Evolutionary conservation across 2,113 vertebrate genomes (phyloP).

Genomic region (Stomatorhinus ivindoensis): DNA sequence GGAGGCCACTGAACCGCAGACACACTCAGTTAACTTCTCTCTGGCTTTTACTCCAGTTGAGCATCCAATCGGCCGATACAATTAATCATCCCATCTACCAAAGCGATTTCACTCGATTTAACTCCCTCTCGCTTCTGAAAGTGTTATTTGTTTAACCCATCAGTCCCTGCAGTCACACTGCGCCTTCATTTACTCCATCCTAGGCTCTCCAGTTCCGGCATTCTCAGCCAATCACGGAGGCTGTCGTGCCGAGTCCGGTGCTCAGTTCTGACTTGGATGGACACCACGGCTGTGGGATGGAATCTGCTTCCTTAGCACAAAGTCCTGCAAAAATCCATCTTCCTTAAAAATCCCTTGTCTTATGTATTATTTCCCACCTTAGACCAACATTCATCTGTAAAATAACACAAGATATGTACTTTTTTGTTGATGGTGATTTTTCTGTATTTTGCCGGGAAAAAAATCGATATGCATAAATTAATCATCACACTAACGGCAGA

Average conservation of each 20-base stretch:
- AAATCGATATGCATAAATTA: not conserved
- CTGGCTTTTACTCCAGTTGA: not conserved
- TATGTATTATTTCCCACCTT: not conserved
- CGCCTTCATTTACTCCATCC: not conserved
- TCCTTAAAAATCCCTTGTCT: not conserved
- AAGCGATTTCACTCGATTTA: constrained; percentile 9
- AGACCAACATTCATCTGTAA: not conserved
- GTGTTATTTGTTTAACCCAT: constrained; percentile 16
- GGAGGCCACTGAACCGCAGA: not conserved
- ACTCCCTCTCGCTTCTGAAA: not conserved
- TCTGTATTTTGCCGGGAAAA: not conserved
- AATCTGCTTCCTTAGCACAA: not conserved
- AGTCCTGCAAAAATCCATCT: not conserved
- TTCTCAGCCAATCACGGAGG: not conserved
- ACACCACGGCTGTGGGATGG: not conserved
- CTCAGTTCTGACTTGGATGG: not conserved
- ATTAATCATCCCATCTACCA: constrained; percentile 9
- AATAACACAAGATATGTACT: not conserved
- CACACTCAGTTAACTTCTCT: not conserved
- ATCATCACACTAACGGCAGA: not conserved
- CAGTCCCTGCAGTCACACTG: not conserved
- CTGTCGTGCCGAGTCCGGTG: not conserved
- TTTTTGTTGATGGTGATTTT: not conserved
- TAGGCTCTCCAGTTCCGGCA: not conserved
- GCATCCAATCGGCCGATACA: not conserved